Percentiles rank a stretch among this genome's conserved stretches.
These are phyloP conservation scores for Pleuronectes platessa DNA, from an alignment of 2,113 vertebrate species.

Conservation along the genomic window DNA sequence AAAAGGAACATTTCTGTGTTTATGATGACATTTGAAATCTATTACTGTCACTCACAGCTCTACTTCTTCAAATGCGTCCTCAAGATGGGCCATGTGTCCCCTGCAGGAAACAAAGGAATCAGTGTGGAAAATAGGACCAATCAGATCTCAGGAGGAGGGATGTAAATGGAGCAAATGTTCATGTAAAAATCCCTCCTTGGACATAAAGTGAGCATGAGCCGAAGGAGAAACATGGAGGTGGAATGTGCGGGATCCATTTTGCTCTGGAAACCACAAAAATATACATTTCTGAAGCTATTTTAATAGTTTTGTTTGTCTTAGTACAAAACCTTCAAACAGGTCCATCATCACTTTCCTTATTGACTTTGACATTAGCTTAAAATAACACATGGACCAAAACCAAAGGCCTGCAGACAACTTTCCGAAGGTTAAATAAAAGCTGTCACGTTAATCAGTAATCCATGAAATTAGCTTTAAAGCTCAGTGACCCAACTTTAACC, in stretches of 20 bases:
- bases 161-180: constrained; percentile 8
- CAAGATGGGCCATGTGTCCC: constrained; percentile 86
- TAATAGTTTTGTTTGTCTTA: not conserved
- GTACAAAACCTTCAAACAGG: not conserved
- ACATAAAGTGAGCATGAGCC: constrained; percentile 2
- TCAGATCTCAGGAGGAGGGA: not conserved
- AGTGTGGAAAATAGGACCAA: constrained; percentile 8
- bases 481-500: no score
- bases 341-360: not conserved
- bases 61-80: constrained; percentile 85
- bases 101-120: constrained; percentile 68
- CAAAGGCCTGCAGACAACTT: not conserved
- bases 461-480: no score
- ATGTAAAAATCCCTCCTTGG: constrained; percentile 19
- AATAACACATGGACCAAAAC: not conserved
- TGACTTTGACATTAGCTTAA: not conserved
- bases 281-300: not conserved
- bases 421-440: not conserved
- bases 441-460: not conserved
- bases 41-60: constrained; percentile 85
- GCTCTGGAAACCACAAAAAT: constrained; percentile 8
- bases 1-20: not conserved
- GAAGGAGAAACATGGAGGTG: not conserved
- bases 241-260: not conserved
- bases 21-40: not conserved